These are phyloP conservation scores for Acanthosepion pharaonis DNA, from an alignment of 2,888 invertebrate species.

Conservation along the genomic window DNA sequence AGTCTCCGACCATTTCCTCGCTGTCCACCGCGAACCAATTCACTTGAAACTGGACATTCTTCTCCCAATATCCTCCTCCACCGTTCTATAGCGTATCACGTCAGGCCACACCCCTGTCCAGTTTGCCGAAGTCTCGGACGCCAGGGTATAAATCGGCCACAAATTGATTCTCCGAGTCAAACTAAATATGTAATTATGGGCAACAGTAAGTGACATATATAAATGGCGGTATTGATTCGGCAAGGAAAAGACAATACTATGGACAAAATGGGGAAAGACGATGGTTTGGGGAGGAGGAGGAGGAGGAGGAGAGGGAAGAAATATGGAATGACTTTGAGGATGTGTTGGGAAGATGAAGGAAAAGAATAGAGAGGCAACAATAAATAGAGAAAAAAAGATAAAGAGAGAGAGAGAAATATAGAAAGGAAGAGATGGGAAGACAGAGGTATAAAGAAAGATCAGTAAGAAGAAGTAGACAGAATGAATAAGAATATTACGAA, in stretches of 20 bases:
- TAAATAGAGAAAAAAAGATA: no score
- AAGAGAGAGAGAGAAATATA: no score
- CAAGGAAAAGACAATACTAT: neutral
- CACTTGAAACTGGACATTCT: neutral
- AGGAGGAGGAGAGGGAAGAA: no score
- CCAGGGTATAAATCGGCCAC: constrained; percentile 33
- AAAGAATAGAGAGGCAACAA: no score
- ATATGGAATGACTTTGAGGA: no score
- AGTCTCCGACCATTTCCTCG: neutral
- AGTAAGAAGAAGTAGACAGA: no score
- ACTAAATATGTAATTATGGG: constrained; percentile 11
- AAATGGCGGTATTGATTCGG: neutral
- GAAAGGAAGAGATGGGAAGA: no score
- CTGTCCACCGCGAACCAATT: neutral
- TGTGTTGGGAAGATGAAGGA: no score
- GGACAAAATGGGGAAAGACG: neutral
- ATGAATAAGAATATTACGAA: no score
- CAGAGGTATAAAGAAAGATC: no score
- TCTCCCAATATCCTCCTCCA: neutral
- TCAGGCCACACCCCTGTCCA: neutral
- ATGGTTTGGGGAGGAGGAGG: neutral
- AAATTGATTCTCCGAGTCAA: constrained; percentile 4
- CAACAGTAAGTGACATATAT: constrained; percentile 16
- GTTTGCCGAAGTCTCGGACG: constrained; percentile 13
- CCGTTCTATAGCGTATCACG: neutral